Base-by-base conservation (phyloP, 2,888 invertebrate species). In the Schrankia costaestrigalis region DNA sequence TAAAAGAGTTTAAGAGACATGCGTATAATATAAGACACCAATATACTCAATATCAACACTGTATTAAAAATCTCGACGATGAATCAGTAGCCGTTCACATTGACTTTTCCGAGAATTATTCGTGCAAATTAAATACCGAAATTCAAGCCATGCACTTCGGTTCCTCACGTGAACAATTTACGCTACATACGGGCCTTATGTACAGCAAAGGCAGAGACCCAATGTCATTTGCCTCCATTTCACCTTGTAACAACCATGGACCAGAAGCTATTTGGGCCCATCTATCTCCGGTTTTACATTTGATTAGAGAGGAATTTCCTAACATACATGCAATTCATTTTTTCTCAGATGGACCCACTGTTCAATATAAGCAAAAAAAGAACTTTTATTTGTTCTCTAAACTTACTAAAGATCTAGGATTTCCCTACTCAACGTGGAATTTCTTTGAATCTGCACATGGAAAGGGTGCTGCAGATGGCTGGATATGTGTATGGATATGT, bases 21-120 rank as follows among this genome's bases (percentile, higher is more conserved):
- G 11, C 18, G 11, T 31, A 31, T 19, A 31, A 31, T 19, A 31
- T 31, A n/a, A n/a, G n/a, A n/a, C n/a, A n/a, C n/a, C n/a, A n/a
- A n/a, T n/a, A n/a, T n/a, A n/a, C n/a, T n/a, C n/a, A n/a, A n/a
- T 18, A 19, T 18, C 8, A 18, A 18, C 7, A n/a, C 4, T 25
- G 25, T 9, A 26, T 25, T 21, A 11, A 3, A 6, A 25, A 26
- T 13, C n/a, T 26, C 3, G 12, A 26, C 10, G 12, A 32, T 5
- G 12, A 26, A 12, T 9, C 11, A 25, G n/a, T 11, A 1, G 18
- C 12, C n/a, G 21, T 27, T 11, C 26, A 27, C 15, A 23, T 22
- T 7, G 33, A 33, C 15, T 33, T 33, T 15, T 33, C 26, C n/a
- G 33, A 34, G 28, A 34, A 34, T 34, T 34, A 34, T 24, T n/a